Evolutionary conservation across 1,140 invertebrate genomes (phyloP).

Genomic region (Micrasema longulum): DNA sequence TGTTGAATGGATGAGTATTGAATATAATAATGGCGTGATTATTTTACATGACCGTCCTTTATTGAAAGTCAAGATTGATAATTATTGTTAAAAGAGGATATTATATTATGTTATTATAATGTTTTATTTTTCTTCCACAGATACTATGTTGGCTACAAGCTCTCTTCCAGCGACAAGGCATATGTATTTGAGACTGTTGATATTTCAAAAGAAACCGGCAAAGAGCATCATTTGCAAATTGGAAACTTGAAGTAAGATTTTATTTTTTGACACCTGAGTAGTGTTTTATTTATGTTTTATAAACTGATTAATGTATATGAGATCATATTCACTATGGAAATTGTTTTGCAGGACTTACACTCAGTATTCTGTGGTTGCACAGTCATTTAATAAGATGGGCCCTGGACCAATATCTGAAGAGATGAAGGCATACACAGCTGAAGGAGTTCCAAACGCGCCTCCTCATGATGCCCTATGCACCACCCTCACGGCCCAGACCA

Average conservation of each 20-base stretch:
- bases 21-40: slow-evolving; percentile 1
- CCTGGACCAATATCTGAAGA: slow-evolving; percentile 91
- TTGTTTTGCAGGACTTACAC: slow-evolving; percentile 82
- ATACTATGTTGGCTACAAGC: slow-evolving; percentile 91
- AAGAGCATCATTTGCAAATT: slow-evolving; percentile 88
- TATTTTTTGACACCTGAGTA: slow-evolving; percentile 16
- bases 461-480: slow-evolving; percentile 93
- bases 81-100: too few relatives aligned
- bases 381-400: slow-evolving; percentile 95
- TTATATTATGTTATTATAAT: too few relatives aligned
- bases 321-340: neutral
- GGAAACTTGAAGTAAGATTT: slow-evolving; percentile 79
- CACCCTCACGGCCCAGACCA: slow-evolving; percentile 91
- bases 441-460: slow-evolving; percentile 93
- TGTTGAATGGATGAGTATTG: neutral
- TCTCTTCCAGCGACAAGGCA: slow-evolving; percentile 89
- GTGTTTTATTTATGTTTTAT: neutral
- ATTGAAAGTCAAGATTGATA: too few relatives aligned
- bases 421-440: slow-evolving; percentile 89
- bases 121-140: slow-evolving; percentile 56
- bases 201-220: slow-evolving; percentile 90
- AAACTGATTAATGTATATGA: neutral
- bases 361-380: slow-evolving; percentile 93
- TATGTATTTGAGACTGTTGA: slow-evolving; percentile 94
- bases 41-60: slow-evolving; percentile 13